phyloP scores from a whole-genome alignment of 1,140 invertebrate species.

The Diploscapter pachys region DNA sequence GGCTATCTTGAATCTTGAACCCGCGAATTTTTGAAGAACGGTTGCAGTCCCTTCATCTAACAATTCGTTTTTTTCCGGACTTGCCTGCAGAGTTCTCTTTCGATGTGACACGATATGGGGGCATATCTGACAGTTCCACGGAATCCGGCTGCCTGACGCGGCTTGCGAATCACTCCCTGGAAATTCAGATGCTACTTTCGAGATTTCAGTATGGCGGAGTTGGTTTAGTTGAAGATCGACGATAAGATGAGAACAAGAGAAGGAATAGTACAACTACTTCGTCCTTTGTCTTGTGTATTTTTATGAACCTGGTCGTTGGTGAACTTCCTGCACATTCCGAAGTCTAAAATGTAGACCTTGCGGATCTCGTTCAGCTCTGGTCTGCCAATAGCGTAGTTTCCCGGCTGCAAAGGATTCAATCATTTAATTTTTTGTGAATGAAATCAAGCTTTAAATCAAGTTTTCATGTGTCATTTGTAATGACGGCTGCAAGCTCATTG shows the following conservation, averaged over 20 bases:
- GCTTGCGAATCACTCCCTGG: constrained; percentile 45
- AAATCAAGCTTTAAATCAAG: no score
- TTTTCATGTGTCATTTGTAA: no score
- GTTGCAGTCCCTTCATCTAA: neutral
- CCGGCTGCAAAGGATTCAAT: constrained; percentile 41
- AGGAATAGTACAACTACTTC: constrained; percentile 27
- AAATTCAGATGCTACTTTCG: neutral
- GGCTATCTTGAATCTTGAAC: neutral
- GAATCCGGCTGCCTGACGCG: constrained; percentile 46
- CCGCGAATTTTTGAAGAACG: no score
- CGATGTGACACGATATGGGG: constrained; percentile 43
- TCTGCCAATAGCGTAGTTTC: constrained; percentile 44
- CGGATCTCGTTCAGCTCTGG: constrained; percentile 42
- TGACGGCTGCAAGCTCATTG: no score
- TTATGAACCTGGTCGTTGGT: constrained; percentile 39
- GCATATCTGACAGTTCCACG: constrained; percentile 46
- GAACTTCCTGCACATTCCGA: constrained; percentile 52
- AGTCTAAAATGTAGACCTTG: constrained; percentile 51
- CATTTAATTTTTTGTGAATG: no score
- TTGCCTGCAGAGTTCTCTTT: constrained; percentile 37
- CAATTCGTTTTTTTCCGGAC: neutral
- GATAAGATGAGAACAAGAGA: neutral
- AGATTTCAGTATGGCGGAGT: constrained; percentile 31
- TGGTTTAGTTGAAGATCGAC: no score
- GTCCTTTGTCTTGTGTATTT: constrained; percentile 44